Evolutionary conservation across 92 coral and sea anemone species (phyloP), one percentile per base, ranked within the genome.

Genomic region (Porites lobata): DNA sequence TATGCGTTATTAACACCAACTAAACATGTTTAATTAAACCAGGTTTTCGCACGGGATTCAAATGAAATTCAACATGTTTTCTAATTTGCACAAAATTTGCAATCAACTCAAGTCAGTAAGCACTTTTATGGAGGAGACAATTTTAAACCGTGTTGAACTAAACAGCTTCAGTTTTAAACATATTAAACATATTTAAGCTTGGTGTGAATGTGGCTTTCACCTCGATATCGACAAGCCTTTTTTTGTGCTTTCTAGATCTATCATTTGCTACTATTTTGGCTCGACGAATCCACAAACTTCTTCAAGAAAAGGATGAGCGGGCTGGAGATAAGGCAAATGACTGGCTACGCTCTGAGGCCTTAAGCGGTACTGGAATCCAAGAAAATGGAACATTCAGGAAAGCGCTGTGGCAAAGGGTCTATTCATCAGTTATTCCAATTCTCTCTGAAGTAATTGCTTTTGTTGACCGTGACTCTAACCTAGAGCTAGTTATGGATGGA

Each of bases 351-450:
- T 81, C 87, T 7, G 96, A 96, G 70, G 96, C 96, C 14, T 70
- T 94, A 26, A 89, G 85, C 77, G 92, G 91, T 21, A 85, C 91
- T 1, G 94, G 91, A 50, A 91, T 93, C 51, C 98, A 93, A 52
- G 98, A 93, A 65, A 91, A 85, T 76, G 98, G 98, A 22, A 93
- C 98, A 19, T 95, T 91, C 79, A 89, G 98, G 84, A 93, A 93
- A 75, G 98, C 98, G 9, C 86, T 95, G 9, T 95, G 96, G 98
- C 96, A 92, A 50, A 88, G 93, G 53, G 88, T 96, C 22, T 92
- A 90, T 38, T 94, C 94, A 1, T 90, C 96, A 7, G 94, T 96
- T 50, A 91, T 94, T 14, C 98, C 98, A 54, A 88, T 96, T 18
- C 85, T 95, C 4, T 87, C 98, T 54, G 98, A 93, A 57, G 83